Evolutionary conservation across 2,113 vertebrate genomes (phyloP), one percentile per base, ranked within the genome.

Genomic region (Planiliza haematocheilus): DNA sequence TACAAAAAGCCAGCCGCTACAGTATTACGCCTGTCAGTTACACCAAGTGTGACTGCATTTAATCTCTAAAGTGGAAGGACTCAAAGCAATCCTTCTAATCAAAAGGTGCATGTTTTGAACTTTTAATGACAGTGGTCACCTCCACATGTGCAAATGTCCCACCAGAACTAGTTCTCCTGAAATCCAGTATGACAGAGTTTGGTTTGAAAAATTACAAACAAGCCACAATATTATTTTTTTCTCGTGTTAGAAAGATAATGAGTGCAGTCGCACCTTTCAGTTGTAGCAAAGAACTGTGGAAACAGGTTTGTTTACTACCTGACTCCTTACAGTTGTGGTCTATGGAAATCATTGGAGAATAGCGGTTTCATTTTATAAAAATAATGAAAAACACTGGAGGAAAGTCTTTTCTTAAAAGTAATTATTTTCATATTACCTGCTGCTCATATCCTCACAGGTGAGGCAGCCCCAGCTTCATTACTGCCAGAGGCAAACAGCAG

Each of bases 401-500:
- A 30, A 0, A 43, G 56, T 56, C 2, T 18, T 4, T 67, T 58
- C 21, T 38, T 66, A 8, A 70, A 61, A 46, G 7, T 36, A 38
- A 61, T 60, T 38, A 17, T 42, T 57, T 51, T 18, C 10, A 37
- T 41, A 81, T 56, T 30, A 45, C 55, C 34, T 59, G 51, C 60
- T 55, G 12, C 24, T 62, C 21, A 57, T 43, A 67, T 55, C 45
- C 46, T 58, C 14, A 70, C 8, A 69, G 52, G 45, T 67, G 52
- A 70, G 20, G 39, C 12, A 49, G 52, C 9, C 45, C 41, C 24
- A 67, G 20, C 43, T 69, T 51, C 37, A 52, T 66, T 56, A n/a
- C 13, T 10, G 37, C 36, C 41, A 10, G 24, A 56, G 52, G 53
- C 73, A 67, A 76, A 64, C 45, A 69, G 74, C 46, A 72, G 45